Evolutionary conservation across 2,888 invertebrate species (phyloP).

Genomic region (Arge pagana): DNA sequence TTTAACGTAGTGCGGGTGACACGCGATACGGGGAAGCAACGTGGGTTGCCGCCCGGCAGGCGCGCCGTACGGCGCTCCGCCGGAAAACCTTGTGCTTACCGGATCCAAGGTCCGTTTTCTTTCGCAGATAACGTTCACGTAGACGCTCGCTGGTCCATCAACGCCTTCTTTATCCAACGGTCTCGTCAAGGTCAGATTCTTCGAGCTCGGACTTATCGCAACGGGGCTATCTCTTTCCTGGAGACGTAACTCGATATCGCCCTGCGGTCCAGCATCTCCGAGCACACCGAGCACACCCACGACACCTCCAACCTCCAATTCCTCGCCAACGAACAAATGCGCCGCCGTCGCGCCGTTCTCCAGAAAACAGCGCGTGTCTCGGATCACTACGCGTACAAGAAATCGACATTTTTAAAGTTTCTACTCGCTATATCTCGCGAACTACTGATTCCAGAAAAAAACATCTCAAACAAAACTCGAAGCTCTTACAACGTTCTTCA

Average conservation of each 20-base stretch:
- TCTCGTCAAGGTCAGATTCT: conserved; percentile 78
- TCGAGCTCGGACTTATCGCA: conserved; percentile 74
- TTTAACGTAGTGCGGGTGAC: conserved; percentile 53
- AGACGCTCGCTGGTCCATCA: conserved; percentile 81
- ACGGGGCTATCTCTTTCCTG: conserved; percentile 83
- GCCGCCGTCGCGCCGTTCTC: conserved; percentile 90
- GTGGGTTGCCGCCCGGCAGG: too few species aligned
- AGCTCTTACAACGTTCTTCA: too few species aligned
- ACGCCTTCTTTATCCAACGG: conserved; percentile 84
- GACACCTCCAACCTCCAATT: conserved; percentile 76
- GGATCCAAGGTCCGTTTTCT: conserved; percentile 77
- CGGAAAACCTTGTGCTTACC: conserved; percentile 64
- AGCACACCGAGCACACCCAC: conserved; percentile 81
- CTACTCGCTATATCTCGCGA: too few species aligned
- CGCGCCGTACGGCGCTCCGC: too few species aligned
- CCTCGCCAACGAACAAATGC: conserved; percentile 89
- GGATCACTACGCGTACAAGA: conserved; percentile 65
- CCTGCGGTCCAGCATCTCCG: conserved; percentile 76
- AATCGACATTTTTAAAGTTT: background rate
- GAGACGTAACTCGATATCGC: conserved; percentile 78
- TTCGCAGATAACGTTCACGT: conserved; percentile 85
- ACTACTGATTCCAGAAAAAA: too few species aligned
- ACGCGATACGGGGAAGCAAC: conserved; percentile 57
- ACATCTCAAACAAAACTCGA: too few species aligned
- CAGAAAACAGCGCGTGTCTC: conserved; percentile 87